Base-by-base conservation (phyloP, 2,888 invertebrate genomes). In the Acanthacorydalis orientalis region DNA sequence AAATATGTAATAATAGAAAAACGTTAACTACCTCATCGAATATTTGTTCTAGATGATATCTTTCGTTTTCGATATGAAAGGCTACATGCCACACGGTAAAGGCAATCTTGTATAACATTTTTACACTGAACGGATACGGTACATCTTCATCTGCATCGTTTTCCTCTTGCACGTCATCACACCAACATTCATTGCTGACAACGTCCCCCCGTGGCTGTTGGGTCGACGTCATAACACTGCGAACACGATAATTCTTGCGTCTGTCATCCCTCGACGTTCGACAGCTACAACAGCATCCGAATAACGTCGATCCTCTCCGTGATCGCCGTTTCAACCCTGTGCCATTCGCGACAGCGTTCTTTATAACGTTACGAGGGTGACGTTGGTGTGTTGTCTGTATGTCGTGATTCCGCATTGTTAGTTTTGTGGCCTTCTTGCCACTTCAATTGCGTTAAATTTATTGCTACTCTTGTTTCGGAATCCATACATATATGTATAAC, bases 41-140 rank as follows among this genome's bases (percentile, higher is more conserved):
- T 9, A 37, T n/a, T 37, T 9, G n/a, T 14, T 37, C 14, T 7
- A 37, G 31, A 14, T 43, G 35, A 14, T 43, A 34, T 23, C 16
- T 65, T 67, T 57, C 73, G 64, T 69, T 67, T 62, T 82, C 80
- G 53, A 83, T 71, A 59, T 80, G 75, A 60, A 83, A 76, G 40
- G 81, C 79, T 47, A 78, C 80, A 55, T 81, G 77, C 81, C 82
- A 83, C 51, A 83, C 69, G 32, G 82, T 80, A 58, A 83, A 82
- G 37, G 83, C 83, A 34, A 83, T 73, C 49, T 80, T 72, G 57
- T 82, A 80, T 51, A 83, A 67, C 54, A 80, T 68, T 49, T 75
- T 73, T 53, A 73, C 73, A 10, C 76, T 74, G 43, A 76, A 73
- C 55, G 65, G 66, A 49, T 67, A 67, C 48, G 53, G 54, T 23